Base-by-base conservation (phyloP, 2,888 invertebrate species). In the Ennomos erosarius region DNA sequence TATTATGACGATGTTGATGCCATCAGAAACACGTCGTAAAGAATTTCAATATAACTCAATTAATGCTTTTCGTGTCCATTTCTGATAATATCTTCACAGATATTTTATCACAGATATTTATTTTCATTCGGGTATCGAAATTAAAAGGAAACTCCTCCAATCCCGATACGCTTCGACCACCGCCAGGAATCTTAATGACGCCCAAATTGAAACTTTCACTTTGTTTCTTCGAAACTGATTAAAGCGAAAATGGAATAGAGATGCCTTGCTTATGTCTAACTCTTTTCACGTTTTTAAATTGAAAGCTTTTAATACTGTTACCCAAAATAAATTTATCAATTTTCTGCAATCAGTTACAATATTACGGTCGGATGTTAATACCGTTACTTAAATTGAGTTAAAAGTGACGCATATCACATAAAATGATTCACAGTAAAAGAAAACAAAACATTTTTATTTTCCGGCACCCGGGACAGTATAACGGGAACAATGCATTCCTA, bases 401-500 rank as follows among this genome's bases (percentile, higher is more conserved):
- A 10, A n/a, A 40, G 35, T 34, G 10, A 26, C 26, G 26, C 26
- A 26, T 4, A 3, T 16, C 16, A 16, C 16, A 16, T 26, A 26
- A 26, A 26, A 26, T 26, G 26, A 26, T 26, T 1, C 26, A 26
- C 26, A 6, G 26, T 26, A 49, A 52, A 47, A 33, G 36, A 34
- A 48, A 47, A n/a, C n/a, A 36, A 13, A 3, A 5, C 10, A 49
- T 43, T 59, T 13, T 38, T 46, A 43, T 48, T 43, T 55, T 10
- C 56, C 64, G 64, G 65, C 70, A 68, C 69, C 73, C 69, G 73
- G 82, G 78, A 79, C 81, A 76, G 79, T 72, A 76, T 84, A 86
- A 83, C 84, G 82, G 82, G 82, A 81, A 91, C 90, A 90, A 90
- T 89, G 88, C 89, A 89, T 90, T 88, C 87, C 87, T 74, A 73